phyloP scores from a whole-genome alignment of 2,113 vertebrate species.

The Xyrauchen texanus region DNA sequence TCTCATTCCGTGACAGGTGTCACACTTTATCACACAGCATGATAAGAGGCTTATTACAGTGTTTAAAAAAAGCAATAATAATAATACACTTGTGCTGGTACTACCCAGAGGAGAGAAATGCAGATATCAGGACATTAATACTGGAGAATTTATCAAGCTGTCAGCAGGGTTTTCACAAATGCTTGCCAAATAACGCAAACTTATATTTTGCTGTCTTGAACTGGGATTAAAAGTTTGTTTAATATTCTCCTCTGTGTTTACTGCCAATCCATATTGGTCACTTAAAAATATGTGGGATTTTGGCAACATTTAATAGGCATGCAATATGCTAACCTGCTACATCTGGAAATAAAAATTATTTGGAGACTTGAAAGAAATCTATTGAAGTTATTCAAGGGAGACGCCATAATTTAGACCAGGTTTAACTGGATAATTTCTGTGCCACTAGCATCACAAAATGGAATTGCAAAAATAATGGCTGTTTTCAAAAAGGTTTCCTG shows the following conservation, averaged over 20 bases:
- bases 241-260: conserved; percentile 17
- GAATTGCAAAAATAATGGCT: too few species aligned
- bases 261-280: too few species aligned
- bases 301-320: too few species aligned
- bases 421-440: too few species aligned
- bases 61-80: neutral
- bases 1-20: conserved; percentile 45
- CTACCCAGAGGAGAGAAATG: neutral
- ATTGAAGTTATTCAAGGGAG: too few species aligned
- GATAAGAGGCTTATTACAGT: conserved; percentile 51
- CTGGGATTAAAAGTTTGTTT: conserved; percentile 47
- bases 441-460: too few species aligned
- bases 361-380: too few species aligned
- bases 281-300: too few species aligned
- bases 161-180: conserved; percentile 35
- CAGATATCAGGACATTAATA: conserved; percentile 47
- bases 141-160: conserved; percentile 36
- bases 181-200: conserved; percentile 44
- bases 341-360: too few species aligned
- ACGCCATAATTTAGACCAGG: too few species aligned
- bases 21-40: conserved; percentile 46
- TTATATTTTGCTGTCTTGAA: conserved; percentile 47
- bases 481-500: too few species aligned
- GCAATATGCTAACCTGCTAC: too few species aligned
- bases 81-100: conserved; percentile 2